Base-by-base conservation (phyloP, 64 coral and sea anemone genomes). In the Montipora efflorescens region DNA sequence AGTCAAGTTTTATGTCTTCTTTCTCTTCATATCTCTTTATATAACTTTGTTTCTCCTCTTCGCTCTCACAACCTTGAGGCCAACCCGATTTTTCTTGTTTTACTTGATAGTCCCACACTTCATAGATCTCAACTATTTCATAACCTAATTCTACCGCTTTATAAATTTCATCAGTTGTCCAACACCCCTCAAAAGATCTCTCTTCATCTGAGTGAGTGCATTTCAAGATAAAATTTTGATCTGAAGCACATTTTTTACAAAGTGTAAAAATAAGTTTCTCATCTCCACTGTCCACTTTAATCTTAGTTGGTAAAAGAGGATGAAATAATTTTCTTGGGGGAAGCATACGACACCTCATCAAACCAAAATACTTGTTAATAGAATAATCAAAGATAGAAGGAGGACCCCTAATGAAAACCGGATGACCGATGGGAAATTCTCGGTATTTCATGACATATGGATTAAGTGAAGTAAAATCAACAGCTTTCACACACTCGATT, bases 61-160 rank as follows among this genome's bases (percentile, higher is more conserved):
- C 75, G 5, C 10, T 67, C 0, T 62, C 4, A 8, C 83, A 87
- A 4, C 11, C 5, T 0, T 4, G 0, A 0, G 76, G 91, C 68
- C 69, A 93, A 0, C 91, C 91, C 4, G 91, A 93, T 0, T 44
- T 57, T 11, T 88, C 53, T 87, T 87, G 82, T 14, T 93, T 93
- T 14, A 87, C 4, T 5, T 93, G 20, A 87, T 23, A 23, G 22
- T 23, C 22, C 79, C 0, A 93, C 28, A 28, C 28, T 1, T 28
- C 28, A 28, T 1, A 28, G 1, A 1, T 28, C 28, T 28, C 28
- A 28, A 28, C 1, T 28, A 28, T 28, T 0, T 28, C 1, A 28
- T 28, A 1, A 28, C 28, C 28, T 28, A 28, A 28, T 0, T 23
- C 22, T 23, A 23, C 22, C 22, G 22, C 22, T 23, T 23, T 23